Percentiles rank a stretch among this genome's conserved stretches.
Evolutionary conservation across 2,113 vertebrate genomes (phyloP).

Genomic region (Campylomormyrus numenius): DNA sequence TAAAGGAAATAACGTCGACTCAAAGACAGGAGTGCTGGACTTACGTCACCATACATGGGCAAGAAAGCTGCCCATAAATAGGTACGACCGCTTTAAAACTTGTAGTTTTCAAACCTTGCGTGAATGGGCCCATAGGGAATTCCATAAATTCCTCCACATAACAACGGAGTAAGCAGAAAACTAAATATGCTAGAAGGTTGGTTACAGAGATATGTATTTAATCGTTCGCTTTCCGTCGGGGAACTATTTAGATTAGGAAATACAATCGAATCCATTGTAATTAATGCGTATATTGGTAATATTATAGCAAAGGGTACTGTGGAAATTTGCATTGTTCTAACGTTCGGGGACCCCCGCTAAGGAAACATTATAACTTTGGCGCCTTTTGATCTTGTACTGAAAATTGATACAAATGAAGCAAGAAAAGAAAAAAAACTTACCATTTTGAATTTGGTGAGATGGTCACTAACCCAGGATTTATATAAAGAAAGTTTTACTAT

Average conservation of each 20-base stretch:
- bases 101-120: neutral
- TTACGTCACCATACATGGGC: neutral
- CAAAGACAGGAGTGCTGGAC: neutral
- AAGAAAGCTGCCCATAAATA: neutral
- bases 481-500: neutral
- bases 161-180: neutral
- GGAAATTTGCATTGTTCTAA: neutral
- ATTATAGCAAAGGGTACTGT: neutral
- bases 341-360: neutral
- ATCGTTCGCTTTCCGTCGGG: neutral
- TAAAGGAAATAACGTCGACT: neutral
- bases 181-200: neutral
- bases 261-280: neutral
- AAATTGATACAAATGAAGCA: neutral
- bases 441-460: conserved; percentile 12
- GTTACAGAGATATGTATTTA: neutral
- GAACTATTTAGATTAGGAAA: neutral
- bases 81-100: neutral
- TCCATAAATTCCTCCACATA: neutral
- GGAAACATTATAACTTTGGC: conserved; percentile 10
- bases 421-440: conserved; percentile 7
- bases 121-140: neutral
- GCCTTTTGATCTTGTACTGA: neutral
- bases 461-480: neutral
- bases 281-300: neutral